Base-by-base conservation (phyloP, 2,888 invertebrate species). In the Cerceris rybyensis region DNA sequence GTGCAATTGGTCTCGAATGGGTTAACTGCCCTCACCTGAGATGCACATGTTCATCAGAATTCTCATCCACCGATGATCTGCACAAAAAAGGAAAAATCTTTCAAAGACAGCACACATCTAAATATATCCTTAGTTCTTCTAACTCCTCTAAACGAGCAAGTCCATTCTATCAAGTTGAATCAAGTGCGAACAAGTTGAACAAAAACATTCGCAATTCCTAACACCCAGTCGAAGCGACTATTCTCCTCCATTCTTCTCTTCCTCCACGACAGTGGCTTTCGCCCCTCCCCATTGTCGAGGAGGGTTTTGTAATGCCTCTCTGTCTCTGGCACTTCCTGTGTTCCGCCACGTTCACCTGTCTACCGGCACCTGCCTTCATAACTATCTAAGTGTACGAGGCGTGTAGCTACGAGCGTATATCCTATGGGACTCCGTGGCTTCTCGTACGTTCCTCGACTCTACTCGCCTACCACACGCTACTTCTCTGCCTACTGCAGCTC, bases 241-340 rank as follows among this genome's bases (percentile, higher is more conserved):
- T 79, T 82, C 78, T 74, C 71, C 60, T 66, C 75, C 67, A 64
- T 74, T 67, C 59, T 61, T 76, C 67, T 64, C 75, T 64, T 52
- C 52, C 57, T 66, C 68, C 68, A 64, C 75, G 71, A 4, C 28
- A 28, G 28, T 28, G 28, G 28, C 28, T 28, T 28, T 69, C 78
- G 46, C 69, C 70, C 75, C 77, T 69, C 72, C 73, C 52, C 52
- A 55, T 0, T 5, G 13, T 8, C 57, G 6, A 11, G 54, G 17
- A 16, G 50, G 69, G 75, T 81, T 81, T 81, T 75, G 70, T 83
- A 83, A 83, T 79, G 78, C 84, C 81, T 83, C 81, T 83, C 83
- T 83, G 89, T 89, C 90, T 88, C 87, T 82, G 84, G 82, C 85
- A 90, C 89, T 90, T 91, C 90, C 90, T 90, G 90, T 90, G 89